Conservation (phyloP, 2,113 vertebrate species). For the Albula goreensis region DNA sequence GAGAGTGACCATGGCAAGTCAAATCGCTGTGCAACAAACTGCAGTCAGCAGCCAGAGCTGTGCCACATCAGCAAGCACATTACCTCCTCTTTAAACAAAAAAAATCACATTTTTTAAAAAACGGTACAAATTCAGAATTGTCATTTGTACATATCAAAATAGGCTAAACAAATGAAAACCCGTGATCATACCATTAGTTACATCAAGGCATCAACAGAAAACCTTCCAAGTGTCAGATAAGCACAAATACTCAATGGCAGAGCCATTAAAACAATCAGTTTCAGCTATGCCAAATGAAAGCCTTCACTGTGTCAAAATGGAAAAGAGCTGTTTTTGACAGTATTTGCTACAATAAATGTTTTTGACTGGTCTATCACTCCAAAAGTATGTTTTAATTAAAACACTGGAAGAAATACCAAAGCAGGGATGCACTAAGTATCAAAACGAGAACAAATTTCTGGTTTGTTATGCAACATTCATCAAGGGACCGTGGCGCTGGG, state of each 20-base stretch:
- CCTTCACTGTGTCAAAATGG: background rate
- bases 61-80: slow-evolving; percentile 11
- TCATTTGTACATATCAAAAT: slow-evolving; percentile 13
- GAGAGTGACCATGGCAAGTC: slow-evolving; percentile 6
- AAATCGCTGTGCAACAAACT: background rate
- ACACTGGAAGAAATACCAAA: slow-evolving; percentile 41
- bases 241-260: slow-evolving; percentile 10
- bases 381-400: slow-evolving; percentile 49
- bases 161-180: slow-evolving; percentile 24
- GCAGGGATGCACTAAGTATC: slow-evolving; percentile 23
- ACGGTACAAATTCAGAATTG: slow-evolving; percentile 15
- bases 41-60: slow-evolving; percentile 13
- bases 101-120: background rate
- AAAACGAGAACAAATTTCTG: slow-evolving; percentile 38
- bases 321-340: background rate
- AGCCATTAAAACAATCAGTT: background rate
- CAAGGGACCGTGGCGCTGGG: slow-evolving; percentile 43
- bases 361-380: slow-evolving; percentile 59
- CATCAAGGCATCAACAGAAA: slow-evolving; percentile 8
- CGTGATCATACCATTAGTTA: slow-evolving; percentile 17
- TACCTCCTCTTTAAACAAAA: background rate
- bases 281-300: slow-evolving; percentile 18
- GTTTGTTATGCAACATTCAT: slow-evolving; percentile 32
- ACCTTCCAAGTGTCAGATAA: slow-evolving; percentile 22
- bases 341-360: slow-evolving; percentile 39